Percentiles rank a stretch among this genome's conserved stretches.
phyloP scores from a whole-genome alignment of 2,113 vertebrate genomes.

The Hydrolagus affinis region DNA sequence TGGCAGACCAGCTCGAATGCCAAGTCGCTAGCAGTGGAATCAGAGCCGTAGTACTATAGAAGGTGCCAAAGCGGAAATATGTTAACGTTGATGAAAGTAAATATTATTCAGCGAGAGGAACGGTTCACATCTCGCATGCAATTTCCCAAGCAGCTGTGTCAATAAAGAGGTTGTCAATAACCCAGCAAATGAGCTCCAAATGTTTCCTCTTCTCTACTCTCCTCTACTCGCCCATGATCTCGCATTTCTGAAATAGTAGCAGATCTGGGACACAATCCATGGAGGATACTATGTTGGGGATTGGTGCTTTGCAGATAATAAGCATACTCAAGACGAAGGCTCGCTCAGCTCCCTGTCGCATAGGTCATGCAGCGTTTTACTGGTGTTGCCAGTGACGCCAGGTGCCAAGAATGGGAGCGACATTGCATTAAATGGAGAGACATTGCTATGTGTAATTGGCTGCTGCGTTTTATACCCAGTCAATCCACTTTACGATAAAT shows the following conservation, averaged over 20 bases:
- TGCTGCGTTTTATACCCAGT: too few species aligned
- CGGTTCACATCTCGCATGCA: not conserved
- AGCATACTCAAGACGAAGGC: not conserved
- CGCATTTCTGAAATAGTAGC: not conserved
- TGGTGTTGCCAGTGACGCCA: not conserved
- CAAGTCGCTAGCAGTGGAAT: not conserved
- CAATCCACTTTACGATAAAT: too few species aligned
- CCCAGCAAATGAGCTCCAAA: not conserved
- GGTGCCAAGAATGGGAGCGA: not conserved
- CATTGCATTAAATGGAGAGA: not conserved
- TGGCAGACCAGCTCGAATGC: not conserved
- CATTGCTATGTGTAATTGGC: too few species aligned
- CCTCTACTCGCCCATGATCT: too few species aligned
- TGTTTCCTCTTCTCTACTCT: not conserved
- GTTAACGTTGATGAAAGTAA: not conserved
- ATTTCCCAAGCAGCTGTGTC: conserved; percentile 1
- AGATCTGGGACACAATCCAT: not conserved
- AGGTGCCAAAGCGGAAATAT: not conserved
- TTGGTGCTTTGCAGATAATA: not conserved
- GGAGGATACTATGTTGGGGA: not conserved
- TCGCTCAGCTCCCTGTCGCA: not conserved
- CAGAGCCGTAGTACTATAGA: not conserved
- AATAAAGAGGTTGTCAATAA: not conserved
- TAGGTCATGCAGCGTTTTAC: not conserved
- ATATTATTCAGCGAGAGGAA: not conserved